These are phyloP conservation scores for Oreortyx pictus DNA, from an alignment of 2,797 vertebrate genomes.

Conservation along the genomic window DNA sequence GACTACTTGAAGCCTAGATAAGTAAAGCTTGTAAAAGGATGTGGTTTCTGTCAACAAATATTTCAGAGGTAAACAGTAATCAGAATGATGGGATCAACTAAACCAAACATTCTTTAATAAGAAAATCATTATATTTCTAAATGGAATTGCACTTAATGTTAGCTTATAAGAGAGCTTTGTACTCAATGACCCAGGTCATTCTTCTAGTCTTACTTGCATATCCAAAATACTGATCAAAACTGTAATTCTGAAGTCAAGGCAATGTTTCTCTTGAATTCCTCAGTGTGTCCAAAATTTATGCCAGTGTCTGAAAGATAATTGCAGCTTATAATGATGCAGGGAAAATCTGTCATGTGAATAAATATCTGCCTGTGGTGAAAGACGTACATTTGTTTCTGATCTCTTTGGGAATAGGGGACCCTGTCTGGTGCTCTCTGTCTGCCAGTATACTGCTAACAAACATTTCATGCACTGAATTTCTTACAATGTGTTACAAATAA, in stretches of 20 bases:
- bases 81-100: background rate
- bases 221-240: background rate
- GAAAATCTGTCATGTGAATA: conserved; percentile 13
- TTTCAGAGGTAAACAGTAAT: background rate
- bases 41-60: background rate
- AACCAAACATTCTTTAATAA: background rate
- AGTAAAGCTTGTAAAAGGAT: background rate
- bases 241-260: background rate
- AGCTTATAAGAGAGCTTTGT: background rate
- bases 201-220: conserved; percentile 14
- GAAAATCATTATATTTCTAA: background rate
- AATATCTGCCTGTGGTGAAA: conserved; percentile 24
- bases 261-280: conserved; percentile 30
- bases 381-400: background rate
- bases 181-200: conserved; percentile 1
- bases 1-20: background rate
- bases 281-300: background rate
- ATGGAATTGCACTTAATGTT: background rate
- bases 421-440: background rate
- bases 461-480: background rate
- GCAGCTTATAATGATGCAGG: background rate
- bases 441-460: conserved; percentile 11
- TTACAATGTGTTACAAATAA: background rate
- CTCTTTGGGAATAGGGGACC: background rate
- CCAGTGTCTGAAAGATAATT: conserved; percentile 26